phyloP scores from a whole-genome alignment of 2,113 vertebrate species.

The Taxidea taxus region DNA sequence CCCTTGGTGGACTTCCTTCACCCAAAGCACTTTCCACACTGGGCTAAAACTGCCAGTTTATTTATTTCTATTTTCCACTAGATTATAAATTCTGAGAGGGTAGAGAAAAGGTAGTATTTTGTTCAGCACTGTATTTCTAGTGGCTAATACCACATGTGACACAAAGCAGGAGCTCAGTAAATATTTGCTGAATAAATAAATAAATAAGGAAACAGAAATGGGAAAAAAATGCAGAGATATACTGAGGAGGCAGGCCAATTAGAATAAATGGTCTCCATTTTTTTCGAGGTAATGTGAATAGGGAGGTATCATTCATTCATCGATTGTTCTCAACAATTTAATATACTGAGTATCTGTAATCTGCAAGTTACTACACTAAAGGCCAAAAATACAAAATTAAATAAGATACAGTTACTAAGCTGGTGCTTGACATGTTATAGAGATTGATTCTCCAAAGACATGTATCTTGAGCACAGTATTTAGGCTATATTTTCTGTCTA shows the following conservation, averaged over 20 bases:
- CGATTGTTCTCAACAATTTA: neutral
- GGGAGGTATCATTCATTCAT: neutral
- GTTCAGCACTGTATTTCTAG: neutral
- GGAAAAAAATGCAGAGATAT: neutral
- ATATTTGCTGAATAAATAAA: neutral
- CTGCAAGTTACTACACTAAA: neutral
- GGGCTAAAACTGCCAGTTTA: neutral
- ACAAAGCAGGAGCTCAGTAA: neutral
- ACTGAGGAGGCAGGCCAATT: neutral
- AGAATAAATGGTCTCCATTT: neutral
- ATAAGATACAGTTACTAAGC: neutral
- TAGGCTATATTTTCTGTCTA: neutral
- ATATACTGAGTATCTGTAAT: neutral
- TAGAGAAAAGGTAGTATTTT: neutral
- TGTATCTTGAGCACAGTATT: neutral
- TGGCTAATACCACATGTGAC: neutral
- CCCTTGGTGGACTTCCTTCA: neutral
- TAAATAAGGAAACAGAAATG: neutral
- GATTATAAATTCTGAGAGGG: neutral
- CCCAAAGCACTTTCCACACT: neutral
- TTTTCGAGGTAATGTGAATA: neutral
- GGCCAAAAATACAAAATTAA: neutral
- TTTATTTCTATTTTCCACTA: neutral
- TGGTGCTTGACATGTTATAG: neutral
- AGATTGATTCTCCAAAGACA: neutral